phyloP scores from a whole-genome alignment of 1,140 invertebrate species.

The Macrobrachium rosenbergii region DNA sequence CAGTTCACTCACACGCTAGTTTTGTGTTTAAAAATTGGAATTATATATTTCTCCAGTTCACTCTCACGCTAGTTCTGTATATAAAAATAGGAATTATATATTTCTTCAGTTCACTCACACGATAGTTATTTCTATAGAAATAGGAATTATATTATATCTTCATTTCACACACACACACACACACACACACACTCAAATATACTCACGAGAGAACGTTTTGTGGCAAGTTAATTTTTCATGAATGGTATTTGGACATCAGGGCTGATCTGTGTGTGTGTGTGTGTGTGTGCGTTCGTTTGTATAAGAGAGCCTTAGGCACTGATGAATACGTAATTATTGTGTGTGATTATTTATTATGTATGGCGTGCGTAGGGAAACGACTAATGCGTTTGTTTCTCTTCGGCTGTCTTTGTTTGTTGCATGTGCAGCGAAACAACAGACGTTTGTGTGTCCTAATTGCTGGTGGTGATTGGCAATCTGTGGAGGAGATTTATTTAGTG shows the following conservation, averaged over 20 bases:
- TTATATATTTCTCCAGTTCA: background rate
- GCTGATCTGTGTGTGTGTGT: constrained; percentile 15
- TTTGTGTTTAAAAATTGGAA: no score
- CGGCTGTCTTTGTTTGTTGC: background rate
- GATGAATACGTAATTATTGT: constrained; percentile 56
- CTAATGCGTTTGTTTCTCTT: background rate
- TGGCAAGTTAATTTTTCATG: constrained; percentile 43
- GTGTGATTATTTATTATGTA: constrained; percentile 6
- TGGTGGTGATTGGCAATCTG: background rate
- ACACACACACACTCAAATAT: background rate
- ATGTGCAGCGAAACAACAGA: background rate
- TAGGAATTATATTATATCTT: no score
- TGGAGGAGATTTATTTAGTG: no score
- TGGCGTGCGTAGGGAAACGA: constrained; percentile 9
- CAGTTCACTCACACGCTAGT: no score
- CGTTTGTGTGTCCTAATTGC: constrained; percentile 11
- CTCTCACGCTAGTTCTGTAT: background rate
- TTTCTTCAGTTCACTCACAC: no score
- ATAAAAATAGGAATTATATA: background rate
- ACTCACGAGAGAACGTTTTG: constrained; percentile 15
- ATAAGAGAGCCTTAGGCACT: constrained; percentile 34
- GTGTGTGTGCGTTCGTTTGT: no score
- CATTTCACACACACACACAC: background rate
- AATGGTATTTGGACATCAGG: constrained; percentile 51
- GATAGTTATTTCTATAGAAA: no score